Percentiles rank a stretch among this genome's conserved stretches.
These are phyloP conservation scores for Pocillopora grandis DNA, from an alignment of 92 coral and sea anemone species.

Conservation along the genomic window DNA sequence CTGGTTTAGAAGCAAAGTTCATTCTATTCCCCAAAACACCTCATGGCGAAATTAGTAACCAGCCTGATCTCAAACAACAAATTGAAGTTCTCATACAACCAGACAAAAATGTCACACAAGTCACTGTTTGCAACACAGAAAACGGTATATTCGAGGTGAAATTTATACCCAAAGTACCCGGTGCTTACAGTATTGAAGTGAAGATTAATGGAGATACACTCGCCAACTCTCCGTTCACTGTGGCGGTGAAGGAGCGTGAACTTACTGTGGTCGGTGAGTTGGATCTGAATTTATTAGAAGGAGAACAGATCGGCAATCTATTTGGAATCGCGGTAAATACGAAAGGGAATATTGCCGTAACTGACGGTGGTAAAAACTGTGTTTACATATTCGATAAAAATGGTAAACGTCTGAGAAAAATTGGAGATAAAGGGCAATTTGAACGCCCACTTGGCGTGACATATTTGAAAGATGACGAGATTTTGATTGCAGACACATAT, in stretches of 20 bases:
- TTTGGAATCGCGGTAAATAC: not conserved
- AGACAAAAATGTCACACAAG: not conserved
- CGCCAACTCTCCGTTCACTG: not conserved
- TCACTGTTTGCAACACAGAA: not conserved
- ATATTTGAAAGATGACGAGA: not conserved
- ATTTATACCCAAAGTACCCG: not conserved
- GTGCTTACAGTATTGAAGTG: not conserved
- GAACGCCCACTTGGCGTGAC: not conserved
- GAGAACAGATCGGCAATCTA: not conserved
- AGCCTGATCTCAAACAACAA: not conserved
- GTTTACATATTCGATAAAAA: not conserved
- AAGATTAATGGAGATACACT: not conserved
- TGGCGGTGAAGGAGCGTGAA: not conserved
- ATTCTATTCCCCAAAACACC: not conserved
- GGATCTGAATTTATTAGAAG: too few relatives aligned
- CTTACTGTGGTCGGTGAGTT: not conserved
- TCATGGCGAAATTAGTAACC: not conserved
- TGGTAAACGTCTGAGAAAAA: not conserved
- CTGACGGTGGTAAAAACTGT: not conserved
- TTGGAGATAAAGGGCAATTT: not conserved
- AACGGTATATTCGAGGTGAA: not conserved
- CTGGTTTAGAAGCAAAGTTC: too few relatives aligned
- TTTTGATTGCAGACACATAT: not conserved
- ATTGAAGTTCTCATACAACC: not conserved
- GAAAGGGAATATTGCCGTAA: not conserved